A percentile compares a stretch with the other conserved stretches of the same genome.
Conservation (phyloP, 2,113 vertebrate genomes). For the Pogonocichla stellata region DNA sequence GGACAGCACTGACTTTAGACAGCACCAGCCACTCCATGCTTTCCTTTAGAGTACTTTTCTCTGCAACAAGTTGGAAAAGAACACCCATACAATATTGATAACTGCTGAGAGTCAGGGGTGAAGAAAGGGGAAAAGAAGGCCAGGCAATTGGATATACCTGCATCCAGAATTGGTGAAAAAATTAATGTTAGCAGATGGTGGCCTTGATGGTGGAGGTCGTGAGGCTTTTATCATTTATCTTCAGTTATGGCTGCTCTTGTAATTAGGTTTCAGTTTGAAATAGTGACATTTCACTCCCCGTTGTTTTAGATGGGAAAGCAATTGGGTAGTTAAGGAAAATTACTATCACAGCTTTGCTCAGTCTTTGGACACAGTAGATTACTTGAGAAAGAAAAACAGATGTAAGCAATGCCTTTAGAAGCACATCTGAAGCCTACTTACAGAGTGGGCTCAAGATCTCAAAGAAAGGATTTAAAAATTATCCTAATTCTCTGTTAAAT, state of each 20-base stretch:
- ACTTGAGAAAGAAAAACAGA: not conserved
- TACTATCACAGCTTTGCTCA: not conserved
- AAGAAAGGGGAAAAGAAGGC: not conserved
- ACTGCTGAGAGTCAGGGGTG: accelerated
- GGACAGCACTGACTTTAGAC: not conserved
- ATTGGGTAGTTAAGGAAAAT: not conserved
- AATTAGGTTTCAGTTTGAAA: slow-evolving; percentile 5
- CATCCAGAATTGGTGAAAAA: not conserved
- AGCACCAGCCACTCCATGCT: accelerated
- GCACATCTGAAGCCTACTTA: not conserved
- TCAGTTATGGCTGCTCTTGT: not conserved
- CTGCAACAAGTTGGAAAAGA: not conserved
- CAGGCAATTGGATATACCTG: not conserved
- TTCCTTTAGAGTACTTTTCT: not conserved
- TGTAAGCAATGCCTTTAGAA: not conserved
- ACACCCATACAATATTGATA: not conserved
- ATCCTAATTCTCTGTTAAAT: not conserved
- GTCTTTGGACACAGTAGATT: not conserved
- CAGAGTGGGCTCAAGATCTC: not conserved
- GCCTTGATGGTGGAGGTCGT: accelerated
- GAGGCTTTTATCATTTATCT: not conserved
- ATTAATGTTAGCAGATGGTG: not conserved
- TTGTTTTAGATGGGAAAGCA: not conserved
- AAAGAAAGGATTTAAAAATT: not conserved
- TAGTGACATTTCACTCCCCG: not conserved